Conservation (phyloP, 2,797 vertebrate species). For the Yasuhikotakia modesta region DNA sequence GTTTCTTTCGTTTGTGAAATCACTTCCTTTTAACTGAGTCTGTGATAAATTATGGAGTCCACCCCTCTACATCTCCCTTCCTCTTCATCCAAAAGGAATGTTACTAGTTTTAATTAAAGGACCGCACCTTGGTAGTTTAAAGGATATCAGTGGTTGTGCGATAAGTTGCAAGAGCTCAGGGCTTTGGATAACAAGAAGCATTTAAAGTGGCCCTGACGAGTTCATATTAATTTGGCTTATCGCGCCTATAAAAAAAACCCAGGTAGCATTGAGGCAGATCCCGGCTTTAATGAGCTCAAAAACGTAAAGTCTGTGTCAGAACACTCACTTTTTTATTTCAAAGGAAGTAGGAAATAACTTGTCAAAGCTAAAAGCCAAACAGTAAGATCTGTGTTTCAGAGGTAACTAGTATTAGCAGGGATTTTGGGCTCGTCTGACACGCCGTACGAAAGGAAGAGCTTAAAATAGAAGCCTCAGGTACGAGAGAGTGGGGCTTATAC, state of each 20-base stretch:
- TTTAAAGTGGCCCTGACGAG: constrained; percentile 79
- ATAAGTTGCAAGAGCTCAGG: constrained; percentile 78
- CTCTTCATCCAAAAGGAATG: constrained; percentile 69
- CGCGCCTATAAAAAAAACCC: constrained; percentile 69
- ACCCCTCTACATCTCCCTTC: constrained; percentile 64
- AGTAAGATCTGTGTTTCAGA: constrained; percentile 80
- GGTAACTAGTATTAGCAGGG: constrained; percentile 84
- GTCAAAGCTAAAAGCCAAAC: constrained; percentile 79
- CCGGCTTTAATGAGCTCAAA: constrained; percentile 80
- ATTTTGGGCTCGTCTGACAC: constrained; percentile 83
- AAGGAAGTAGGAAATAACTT: constrained; percentile 69
- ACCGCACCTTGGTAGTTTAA: constrained; percentile 83
- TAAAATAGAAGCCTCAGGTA: constrained; percentile 77
- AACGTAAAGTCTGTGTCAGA: constrained; percentile 81
- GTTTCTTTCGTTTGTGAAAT: constrained; percentile 60
- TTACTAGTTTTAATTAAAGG: constrained; percentile 82
- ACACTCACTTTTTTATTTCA: constrained; percentile 69
- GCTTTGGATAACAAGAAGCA: constrained; percentile 81
- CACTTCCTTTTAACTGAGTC: constrained; percentile 51
- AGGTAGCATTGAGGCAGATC: constrained; percentile 82
- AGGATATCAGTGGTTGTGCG: constrained; percentile 80
- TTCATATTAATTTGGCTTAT: constrained; percentile 87
- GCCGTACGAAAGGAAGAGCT: constrained; percentile 74
- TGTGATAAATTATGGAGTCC: constrained; percentile 76
- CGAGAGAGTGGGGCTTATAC: constrained; percentile 75